These are phyloP conservation scores for Leptogaster cylindrica DNA, from an alignment of 2,888 invertebrate species.

Conservation along the genomic window DNA sequence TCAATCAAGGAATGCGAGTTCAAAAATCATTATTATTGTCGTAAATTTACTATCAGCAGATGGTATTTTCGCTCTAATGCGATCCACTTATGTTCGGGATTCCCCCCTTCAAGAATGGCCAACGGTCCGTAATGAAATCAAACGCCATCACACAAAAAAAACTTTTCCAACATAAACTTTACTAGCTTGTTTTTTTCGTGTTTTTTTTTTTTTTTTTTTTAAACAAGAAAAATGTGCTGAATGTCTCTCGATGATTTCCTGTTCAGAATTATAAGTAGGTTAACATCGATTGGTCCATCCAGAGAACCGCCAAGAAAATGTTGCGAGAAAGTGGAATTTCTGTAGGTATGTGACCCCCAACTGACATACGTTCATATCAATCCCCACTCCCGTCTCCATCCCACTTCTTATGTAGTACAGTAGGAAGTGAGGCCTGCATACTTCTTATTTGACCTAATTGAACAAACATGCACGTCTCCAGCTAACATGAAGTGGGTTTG, in stretches of 20 bases:
- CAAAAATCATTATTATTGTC: too few species aligned
- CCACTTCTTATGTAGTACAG: constrained; percentile 17
- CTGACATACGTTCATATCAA: too few species aligned
- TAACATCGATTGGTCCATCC: constrained; percentile 18
- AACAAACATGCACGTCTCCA: constrained; percentile 47
- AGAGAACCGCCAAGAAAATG: not conserved
- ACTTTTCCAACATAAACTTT: too few species aligned
- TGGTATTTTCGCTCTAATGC: too few species aligned
- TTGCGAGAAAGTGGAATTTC: constrained; percentile 15
- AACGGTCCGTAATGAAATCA: too few species aligned
- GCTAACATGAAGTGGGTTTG: constrained; percentile 47
- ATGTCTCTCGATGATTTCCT: constrained; percentile 18
- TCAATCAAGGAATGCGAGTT: too few species aligned
- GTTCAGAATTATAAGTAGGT: constrained; percentile 27
- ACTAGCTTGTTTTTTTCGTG: too few species aligned
- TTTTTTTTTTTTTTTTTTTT: not conserved
- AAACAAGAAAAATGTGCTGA: not conserved
- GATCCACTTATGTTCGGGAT: too few species aligned
- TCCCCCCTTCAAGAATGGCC: too few species aligned
- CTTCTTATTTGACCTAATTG: constrained; percentile 44
- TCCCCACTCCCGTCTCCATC: not conserved
- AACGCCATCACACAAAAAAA: too few species aligned
- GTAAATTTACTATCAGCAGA: too few species aligned
- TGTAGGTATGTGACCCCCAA: not conserved
- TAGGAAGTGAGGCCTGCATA: constrained; percentile 12